Conservation (phyloP, 2,888 invertebrate genomes). For the Melieria picta region DNA sequence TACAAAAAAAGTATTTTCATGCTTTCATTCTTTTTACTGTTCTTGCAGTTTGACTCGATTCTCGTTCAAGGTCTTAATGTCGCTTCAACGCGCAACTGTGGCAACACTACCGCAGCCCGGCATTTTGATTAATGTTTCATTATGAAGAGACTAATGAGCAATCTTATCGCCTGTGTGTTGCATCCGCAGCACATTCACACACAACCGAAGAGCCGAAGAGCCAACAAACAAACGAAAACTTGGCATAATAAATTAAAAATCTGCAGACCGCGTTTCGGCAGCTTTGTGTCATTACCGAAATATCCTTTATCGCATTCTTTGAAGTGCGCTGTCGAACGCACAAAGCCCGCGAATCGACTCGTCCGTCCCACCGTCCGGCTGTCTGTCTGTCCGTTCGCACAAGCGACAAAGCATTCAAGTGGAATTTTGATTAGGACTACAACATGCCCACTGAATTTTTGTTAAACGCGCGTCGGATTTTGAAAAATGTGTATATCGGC, state of each 20-base stretch:
- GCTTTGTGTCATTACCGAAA: slow-evolving; percentile 29
- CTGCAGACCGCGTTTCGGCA: slow-evolving; percentile 28
- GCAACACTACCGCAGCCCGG: slow-evolving; percentile 29
- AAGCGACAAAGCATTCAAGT: slow-evolving; percentile 37
- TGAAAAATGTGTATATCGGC: slow-evolving; percentile 51
- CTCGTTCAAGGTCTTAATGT: too few relatives aligned
- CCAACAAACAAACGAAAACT: slow-evolving; percentile 9
- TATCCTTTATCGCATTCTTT: slow-evolving; percentile 40
- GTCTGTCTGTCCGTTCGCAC: slow-evolving; percentile 1
- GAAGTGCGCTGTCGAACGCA: slow-evolving; percentile 36
- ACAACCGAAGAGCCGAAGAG: background rate
- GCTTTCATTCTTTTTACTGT: too few relatives aligned
- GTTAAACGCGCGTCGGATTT: slow-evolving; percentile 58
- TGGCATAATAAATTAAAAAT: slow-evolving; percentile 31
- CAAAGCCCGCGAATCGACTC: slow-evolving; percentile 13
- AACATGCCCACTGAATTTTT: slow-evolving; percentile 49
- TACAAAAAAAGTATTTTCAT: too few relatives aligned
- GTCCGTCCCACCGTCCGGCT: background rate
- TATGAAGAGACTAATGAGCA: slow-evolving; percentile 50
- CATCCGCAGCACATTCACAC: background rate
- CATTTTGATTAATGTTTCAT: slow-evolving; percentile 50
- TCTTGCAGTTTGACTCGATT: too few relatives aligned
- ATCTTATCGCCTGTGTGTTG: slow-evolving; percentile 21
- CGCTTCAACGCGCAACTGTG: too few relatives aligned
- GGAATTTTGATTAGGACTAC: slow-evolving; percentile 67